Conservation (phyloP, 2,113 vertebrate genomes). For the Paraplagusia blochii region DNA sequence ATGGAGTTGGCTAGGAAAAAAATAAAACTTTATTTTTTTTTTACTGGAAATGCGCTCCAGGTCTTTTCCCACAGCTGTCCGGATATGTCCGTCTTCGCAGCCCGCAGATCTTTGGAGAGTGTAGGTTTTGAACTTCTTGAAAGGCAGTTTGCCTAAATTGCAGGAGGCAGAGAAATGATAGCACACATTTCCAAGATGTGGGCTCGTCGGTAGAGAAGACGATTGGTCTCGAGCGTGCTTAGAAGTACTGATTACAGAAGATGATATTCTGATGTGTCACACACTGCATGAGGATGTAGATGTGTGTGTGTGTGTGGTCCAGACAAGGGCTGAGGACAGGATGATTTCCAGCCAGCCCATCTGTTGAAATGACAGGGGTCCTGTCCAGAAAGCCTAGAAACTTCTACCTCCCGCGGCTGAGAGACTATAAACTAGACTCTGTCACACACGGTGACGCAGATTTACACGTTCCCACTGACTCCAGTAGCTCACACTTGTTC, state of each 20-base stretch:
- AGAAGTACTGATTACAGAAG: conserved; percentile 36
- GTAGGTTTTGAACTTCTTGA: conserved; percentile 25
- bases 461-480: conserved; percentile 12
- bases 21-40: no score
- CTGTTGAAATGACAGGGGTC: conserved; percentile 55
- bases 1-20: no score
- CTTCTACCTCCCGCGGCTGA: conserved; percentile 47
- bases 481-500: conserved; percentile 15
- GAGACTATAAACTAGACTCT: conserved; percentile 19
- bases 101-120: conserved; percentile 6
- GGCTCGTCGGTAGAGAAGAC: conserved; percentile 18
- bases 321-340: conserved; percentile 29
- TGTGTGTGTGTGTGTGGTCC: conserved; percentile 51
- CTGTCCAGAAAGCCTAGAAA: conserved; percentile 45
- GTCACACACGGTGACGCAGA: conserved; percentile 11
- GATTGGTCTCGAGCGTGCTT: conserved; percentile 3
- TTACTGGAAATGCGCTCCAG: no score
- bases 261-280: neutral
- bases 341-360: conserved; percentile 49
- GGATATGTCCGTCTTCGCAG: conserved; percentile 27
- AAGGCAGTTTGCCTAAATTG: conserved; percentile 27
- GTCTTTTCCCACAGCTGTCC: neutral
- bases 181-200: conserved; percentile 25
- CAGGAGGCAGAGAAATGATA: conserved; percentile 24
- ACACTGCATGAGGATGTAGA: conserved; percentile 12